Percentiles rank a stretch among this genome's conserved stretches.
phyloP scores from a whole-genome alignment of 1,140 invertebrate genomes.

The Anoplophora glabripennis region DNA sequence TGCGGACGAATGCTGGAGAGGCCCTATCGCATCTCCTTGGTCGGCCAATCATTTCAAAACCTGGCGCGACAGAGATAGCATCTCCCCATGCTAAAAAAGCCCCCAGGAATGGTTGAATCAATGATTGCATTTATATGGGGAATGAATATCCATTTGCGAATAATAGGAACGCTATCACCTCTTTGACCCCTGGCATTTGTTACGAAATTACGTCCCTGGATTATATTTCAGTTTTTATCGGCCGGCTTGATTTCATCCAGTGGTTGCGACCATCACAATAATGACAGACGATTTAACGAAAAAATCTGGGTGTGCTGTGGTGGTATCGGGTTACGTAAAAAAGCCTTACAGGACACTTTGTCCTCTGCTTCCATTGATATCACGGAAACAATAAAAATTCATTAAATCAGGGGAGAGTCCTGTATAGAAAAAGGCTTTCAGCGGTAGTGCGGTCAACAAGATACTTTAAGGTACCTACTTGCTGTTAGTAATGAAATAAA shows the following conservation, averaged over 20 bases:
- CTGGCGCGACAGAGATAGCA: conserved; percentile 28
- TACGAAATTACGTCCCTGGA: conserved; percentile 21
- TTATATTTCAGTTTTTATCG: conserved; percentile 3
- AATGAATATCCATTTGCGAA: conserved; percentile 38
- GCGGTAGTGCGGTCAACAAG: no score
- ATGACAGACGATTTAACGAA: no score
- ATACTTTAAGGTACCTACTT: no score
- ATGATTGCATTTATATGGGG: conserved; percentile 39
- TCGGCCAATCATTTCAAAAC: conserved; percentile 35
- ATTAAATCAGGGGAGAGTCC: no score
- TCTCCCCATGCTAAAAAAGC: conserved; percentile 33
- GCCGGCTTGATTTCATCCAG: not conserved
- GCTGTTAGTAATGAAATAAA: no score
- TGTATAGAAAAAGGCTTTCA: no score
- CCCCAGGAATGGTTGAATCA: conserved; percentile 26
- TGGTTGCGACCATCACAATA: conserved; percentile 9
- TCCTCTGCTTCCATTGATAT: no score
- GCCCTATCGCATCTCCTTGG: conserved; percentile 30
- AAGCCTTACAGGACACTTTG: no score
- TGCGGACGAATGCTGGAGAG: conserved; percentile 22
- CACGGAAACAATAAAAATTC: no score
- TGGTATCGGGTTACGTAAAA: no score
- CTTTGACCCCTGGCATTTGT: conserved; percentile 25
- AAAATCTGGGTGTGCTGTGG: no score
- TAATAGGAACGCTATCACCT: conserved; percentile 34